Evolutionary conservation across 2,797 vertebrate genomes (phyloP).

Genomic region (Sebastes jordani): DNA sequence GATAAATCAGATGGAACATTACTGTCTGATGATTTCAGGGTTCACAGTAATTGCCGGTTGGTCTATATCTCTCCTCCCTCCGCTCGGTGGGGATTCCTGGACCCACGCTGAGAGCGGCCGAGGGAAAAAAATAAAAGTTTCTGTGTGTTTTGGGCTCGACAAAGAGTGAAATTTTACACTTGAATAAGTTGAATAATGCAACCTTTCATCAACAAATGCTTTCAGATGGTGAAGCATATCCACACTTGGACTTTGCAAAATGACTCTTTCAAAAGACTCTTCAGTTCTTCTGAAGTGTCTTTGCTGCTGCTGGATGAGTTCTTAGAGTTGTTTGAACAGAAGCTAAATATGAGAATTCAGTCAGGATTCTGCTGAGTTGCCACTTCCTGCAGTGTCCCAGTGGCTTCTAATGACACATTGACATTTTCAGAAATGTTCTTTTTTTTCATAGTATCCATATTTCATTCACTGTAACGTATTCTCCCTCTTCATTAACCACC

Average conservation of each 20-base stretch:
- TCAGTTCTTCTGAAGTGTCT: constrained; percentile 6
- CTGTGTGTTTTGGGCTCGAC: constrained; percentile 34
- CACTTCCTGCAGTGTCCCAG: neutral
- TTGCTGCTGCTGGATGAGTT: neutral
- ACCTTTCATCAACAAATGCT: constrained; percentile 35
- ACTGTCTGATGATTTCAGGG: constrained; percentile 25
- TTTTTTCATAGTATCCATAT: neutral
- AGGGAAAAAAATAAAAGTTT: neutral
- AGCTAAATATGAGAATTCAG: neutral
- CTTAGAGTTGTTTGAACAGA: neutral
- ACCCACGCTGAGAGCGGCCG: neutral
- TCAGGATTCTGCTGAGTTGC: neutral
- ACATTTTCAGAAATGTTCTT: neutral
- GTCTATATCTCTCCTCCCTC: constrained; percentile 14
- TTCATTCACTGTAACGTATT: neutral
- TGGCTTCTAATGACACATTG: neutral
- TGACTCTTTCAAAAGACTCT: neutral
- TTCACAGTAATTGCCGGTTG: constrained; percentile 47
- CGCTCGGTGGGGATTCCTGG: constrained; percentile 9
- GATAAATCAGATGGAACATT: constrained; percentile 11
- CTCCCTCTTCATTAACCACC: neutral
- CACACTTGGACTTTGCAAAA: neutral
- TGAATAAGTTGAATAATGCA: constrained; percentile 33
- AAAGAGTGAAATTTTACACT: constrained; percentile 42
- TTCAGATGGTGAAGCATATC: neutral